These are phyloP conservation scores for Oryzias sinensis DNA, from an alignment of 2,797 vertebrate species.

Conservation along the genomic window DNA sequence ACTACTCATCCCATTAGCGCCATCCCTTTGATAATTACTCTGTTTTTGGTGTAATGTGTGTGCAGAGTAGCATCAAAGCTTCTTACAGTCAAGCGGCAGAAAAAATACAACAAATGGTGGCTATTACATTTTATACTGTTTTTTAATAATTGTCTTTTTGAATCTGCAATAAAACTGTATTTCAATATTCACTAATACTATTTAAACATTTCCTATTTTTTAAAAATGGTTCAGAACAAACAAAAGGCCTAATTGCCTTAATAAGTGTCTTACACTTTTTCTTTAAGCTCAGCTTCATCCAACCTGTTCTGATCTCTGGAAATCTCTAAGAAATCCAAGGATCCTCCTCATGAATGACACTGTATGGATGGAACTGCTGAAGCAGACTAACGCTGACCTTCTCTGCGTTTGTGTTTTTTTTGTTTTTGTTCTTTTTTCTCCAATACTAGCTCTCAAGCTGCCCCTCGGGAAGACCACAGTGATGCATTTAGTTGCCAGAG, in stretches of 20 bases:
- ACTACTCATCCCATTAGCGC: slow-evolving; percentile 25
- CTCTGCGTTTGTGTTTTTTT: slow-evolving; percentile 17
- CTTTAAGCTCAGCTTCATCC: background rate
- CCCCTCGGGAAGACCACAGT: slow-evolving; percentile 97
- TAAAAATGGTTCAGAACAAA: no score
- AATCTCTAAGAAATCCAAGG: slow-evolving; percentile 27
- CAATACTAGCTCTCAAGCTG: slow-evolving; percentile 89
- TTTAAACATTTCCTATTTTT: no score
- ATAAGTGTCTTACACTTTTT: no score
- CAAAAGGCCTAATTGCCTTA: no score
- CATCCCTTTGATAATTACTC: slow-evolving; percentile 38
- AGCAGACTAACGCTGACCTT: slow-evolving; percentile 39
- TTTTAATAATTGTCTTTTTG: no score
- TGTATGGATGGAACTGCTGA: slow-evolving; percentile 20
- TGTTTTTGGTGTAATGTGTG: slow-evolving; percentile 33
- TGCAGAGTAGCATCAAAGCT: slow-evolving; percentile 22
- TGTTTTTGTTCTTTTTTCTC: slow-evolving; percentile 24
- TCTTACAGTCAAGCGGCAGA: slow-evolving; percentile 11
- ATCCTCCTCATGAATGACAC: slow-evolving; percentile 32
- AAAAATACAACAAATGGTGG: no score
- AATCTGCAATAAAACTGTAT: no score
- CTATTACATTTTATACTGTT: no score
- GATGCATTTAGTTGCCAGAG: slow-evolving; percentile 99
- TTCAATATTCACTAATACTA: no score
- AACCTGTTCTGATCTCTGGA: slow-evolving; percentile 1